A percentile compares a stretch with the other conserved stretches of the same genome.
Evolutionary conservation across 1,140 invertebrate genomes (phyloP).

Genomic region (Cyphomyrmex costatus): DNA sequence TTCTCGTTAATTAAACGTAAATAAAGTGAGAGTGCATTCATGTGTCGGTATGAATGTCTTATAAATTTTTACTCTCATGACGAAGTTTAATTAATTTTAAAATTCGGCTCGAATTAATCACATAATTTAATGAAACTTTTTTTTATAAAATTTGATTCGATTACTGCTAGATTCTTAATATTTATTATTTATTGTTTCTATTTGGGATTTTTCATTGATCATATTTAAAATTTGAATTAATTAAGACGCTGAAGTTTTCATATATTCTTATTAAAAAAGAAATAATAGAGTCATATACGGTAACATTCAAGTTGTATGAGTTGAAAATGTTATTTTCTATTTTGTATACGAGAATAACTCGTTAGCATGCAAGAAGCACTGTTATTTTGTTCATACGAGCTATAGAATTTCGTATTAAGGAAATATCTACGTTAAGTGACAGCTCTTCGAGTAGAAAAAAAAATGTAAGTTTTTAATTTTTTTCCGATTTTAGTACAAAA

Average conservation of each 20-base stretch:
- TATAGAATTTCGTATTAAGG: no score
- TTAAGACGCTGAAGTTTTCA: not conserved
- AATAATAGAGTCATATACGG: not conserved
- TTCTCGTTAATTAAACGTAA: slow-evolving; percentile 5
- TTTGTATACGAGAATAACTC: no score
- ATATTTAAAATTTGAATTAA: not conserved
- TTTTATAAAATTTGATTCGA: not conserved
- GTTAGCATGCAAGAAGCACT: no score
- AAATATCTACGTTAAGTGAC: no score
- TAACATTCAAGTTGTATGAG: not conserved
- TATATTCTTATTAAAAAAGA: not conserved
- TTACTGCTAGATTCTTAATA: not conserved
- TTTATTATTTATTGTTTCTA: not conserved
- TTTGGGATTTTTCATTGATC: not conserved
- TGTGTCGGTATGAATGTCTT: not conserved
- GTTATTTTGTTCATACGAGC: no score
- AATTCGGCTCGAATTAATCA: not conserved
- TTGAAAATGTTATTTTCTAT: not conserved
- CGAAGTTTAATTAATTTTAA: slow-evolving; percentile 14
- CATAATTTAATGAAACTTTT: not conserved
- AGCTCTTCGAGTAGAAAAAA: no score
- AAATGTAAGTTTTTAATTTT: no score
- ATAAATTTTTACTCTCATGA: not conserved
- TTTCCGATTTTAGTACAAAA: no score
- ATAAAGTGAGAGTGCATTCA: not conserved